Evolutionary conservation across 2,888 invertebrate species (phyloP).

Genomic region (Hirtodrosophila trivittata): DNA sequence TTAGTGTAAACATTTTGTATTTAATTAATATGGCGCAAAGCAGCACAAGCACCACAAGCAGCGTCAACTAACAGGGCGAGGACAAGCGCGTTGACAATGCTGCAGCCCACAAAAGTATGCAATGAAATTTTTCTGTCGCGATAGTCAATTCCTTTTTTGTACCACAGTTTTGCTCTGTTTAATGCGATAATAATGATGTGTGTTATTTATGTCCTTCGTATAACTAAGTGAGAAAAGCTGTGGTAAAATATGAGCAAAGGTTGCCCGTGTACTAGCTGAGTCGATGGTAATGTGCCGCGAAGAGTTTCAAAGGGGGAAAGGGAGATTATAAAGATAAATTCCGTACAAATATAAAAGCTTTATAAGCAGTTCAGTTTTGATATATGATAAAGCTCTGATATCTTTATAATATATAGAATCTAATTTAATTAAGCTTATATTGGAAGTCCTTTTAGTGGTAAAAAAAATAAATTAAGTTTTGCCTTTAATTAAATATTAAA

Average conservation of each 20-base stretch:
- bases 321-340: too few species aligned
- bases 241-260: constrained; percentile 12
- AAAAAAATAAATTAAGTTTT: too few species aligned
- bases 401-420: too few species aligned
- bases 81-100: constrained; percentile 37
- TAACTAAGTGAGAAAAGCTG: constrained; percentile 21
- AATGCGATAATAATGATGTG: constrained; percentile 75
- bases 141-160: constrained; percentile 52
- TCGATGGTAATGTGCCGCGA: too few species aligned
- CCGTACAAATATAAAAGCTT: too few species aligned
- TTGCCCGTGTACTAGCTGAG: too few species aligned
- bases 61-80: constrained; percentile 18
- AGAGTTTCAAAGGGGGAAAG: background rate
- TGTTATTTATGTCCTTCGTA: constrained; percentile 40
- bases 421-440: too few species aligned
- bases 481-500: too few species aligned
- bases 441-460: too few species aligned
- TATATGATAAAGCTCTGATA: too few species aligned
- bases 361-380: too few species aligned
- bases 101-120: constrained; percentile 39
- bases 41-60: constrained; percentile 12
- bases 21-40: constrained; percentile 74
- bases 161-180: constrained; percentile 26
- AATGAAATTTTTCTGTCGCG: constrained; percentile 44
- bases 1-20: constrained; percentile 81